Base-by-base conservation (phyloP, 1,140 invertebrate species). In the Hylaeus anthracinus region DNA sequence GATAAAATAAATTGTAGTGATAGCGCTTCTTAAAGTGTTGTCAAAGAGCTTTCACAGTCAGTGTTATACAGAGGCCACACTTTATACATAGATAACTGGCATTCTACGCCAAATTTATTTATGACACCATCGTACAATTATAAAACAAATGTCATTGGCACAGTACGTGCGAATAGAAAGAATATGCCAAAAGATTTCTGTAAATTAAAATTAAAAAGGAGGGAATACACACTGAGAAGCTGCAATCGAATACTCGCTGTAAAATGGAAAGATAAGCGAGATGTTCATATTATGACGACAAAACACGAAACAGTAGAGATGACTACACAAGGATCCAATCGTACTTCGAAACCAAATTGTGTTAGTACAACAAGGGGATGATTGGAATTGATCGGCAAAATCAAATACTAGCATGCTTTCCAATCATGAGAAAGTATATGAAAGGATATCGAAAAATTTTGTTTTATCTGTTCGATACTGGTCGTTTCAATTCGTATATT, bases 1-100 rank as follows among this genome's bases (percentile, higher is more conserved):
- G 81, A 84, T 58, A 72, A 79, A 56, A 82, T 8, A n/a, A 56
- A 65, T n/a, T 1, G 2, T 51, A 10, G 48, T 15, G 26, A 80
- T 9, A 75, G 26, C 37, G 84, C 81, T 15, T 76, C 84, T 1
- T 75, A 78, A 79, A 72, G 39, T 74, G 65, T 79, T 63, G 83
- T 85, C 41, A 78, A 74, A 77, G 72, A 79, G 37, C 67, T 82
- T 14, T 74, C 91, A 37, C 15, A 87, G 53, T 61, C 73, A 74
- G 51, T 82, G 15, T 63, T 79, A 26, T 48, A 75, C 41, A 64
- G 64, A 60, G 61, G 87, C 1, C 72, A 82, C 64, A 83, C 55
- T 5, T 64, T 94, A n/a, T 92, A 88, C 72, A 82, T 91, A 1
- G 92, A 93, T 72, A 93, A 83, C 15, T 85, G 72, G 71, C 83